Conservation (phyloP, 2,888 invertebrate species). For the Sinohyriopsis cumingii region DNA sequence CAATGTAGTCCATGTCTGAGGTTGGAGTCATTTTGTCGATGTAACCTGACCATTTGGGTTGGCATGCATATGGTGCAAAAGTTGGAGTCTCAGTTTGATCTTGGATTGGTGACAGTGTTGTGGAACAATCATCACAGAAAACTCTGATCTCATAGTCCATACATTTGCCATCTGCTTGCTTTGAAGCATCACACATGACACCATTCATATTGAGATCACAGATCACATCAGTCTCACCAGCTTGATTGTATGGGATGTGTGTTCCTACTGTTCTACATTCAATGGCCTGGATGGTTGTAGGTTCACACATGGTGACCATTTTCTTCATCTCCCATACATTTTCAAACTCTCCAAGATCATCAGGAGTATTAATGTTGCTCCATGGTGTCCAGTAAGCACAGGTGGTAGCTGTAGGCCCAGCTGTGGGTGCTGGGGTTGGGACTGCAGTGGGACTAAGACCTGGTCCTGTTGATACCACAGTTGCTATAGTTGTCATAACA, state of each 20-base stretch:
- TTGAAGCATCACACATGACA: slow-evolving; percentile 23
- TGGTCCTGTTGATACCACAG: slow-evolving; percentile 14
- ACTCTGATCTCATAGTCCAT: slow-evolving; percentile 65
- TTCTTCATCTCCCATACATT: slow-evolving; percentile 41
- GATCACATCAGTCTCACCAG: slow-evolving; percentile 76
- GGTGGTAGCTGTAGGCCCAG: slow-evolving; percentile 16
- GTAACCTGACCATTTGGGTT: slow-evolving; percentile 47
- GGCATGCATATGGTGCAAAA: slow-evolving; percentile 13
- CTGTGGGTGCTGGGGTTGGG: slow-evolving; percentile 4
- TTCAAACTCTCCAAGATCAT: slow-evolving; percentile 45
- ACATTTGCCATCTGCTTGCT: slow-evolving; percentile 49
- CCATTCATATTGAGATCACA: slow-evolving; percentile 32
- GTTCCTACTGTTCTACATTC: slow-evolving; percentile 51
- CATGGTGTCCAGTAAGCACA: slow-evolving; percentile 63
- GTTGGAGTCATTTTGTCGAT: slow-evolving; percentile 46
- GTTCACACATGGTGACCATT: slow-evolving; percentile 44
- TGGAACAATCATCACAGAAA: slow-evolving; percentile 58
- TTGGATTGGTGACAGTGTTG: slow-evolving; percentile 13
- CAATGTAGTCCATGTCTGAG: slow-evolving; percentile 36
- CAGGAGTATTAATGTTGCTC: slow-evolving; percentile 53
- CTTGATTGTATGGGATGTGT: slow-evolving; percentile 72
- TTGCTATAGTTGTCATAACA: slow-evolving; percentile 27
- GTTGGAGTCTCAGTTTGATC: slow-evolving; percentile 38
- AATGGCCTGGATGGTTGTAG: slow-evolving; percentile 20
- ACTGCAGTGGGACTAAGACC: slow-evolving; percentile 9